These are phyloP conservation scores for Rotaria magnacalcarata DNA, from an alignment of 2,888 invertebrate genomes.

Conservation along the genomic window DNA sequence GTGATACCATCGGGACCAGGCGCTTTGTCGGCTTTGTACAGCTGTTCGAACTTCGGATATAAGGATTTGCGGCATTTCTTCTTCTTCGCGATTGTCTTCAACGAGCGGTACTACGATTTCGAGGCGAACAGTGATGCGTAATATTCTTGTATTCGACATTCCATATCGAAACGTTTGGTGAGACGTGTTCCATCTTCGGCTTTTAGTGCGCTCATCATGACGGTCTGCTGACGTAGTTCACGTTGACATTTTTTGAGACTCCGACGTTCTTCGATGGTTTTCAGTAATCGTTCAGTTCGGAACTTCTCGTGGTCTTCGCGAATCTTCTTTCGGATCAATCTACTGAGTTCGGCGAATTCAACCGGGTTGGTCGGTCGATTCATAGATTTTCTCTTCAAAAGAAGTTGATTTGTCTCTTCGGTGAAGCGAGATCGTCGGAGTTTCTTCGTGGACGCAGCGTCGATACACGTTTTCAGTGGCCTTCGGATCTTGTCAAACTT, in stretches of 20 bases:
- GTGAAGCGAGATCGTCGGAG: not conserved
- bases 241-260: not conserved
- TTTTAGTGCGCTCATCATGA: slow-evolving; percentile 1
- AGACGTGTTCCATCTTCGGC: slow-evolving; percentile 1
- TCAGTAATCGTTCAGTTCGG: not conserved
- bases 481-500: no score
- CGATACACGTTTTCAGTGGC: not conserved
- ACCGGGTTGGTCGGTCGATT: not conserved
- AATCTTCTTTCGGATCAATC: not conserved
- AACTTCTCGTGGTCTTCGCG: not conserved
- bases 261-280: no score
- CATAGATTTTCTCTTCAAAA: not conserved
- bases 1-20: not conserved
- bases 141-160: not conserved
- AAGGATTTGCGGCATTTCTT: not conserved
- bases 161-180: not conserved
- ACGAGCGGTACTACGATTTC: not conserved
- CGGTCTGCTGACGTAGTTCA: not conserved
- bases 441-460: not conserved
- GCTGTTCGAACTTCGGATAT: not conserved
- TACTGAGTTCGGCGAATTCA: not conserved
- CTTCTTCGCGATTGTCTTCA: not conserved
- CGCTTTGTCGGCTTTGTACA: not conserved
- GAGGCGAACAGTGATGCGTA: not conserved
- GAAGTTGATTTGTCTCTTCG: not conserved